Conservation (phyloP, 2,797 vertebrate genomes). For the Dryobates pubescens region DNA sequence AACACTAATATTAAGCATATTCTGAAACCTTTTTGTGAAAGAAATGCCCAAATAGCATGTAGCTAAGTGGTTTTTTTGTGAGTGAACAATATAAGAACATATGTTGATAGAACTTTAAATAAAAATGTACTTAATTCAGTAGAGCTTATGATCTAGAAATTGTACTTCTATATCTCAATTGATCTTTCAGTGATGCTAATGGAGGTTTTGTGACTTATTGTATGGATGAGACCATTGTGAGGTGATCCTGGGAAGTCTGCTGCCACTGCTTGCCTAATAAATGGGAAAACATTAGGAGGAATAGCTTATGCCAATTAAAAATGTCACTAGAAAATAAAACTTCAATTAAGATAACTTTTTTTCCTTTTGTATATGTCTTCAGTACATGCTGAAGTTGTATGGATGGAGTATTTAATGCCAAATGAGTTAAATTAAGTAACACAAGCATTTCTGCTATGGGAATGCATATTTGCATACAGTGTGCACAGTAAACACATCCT, state of each 20-base stretch:
- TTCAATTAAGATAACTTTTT: background rate
- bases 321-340: background rate
- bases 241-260: background rate
- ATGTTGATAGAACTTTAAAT: background rate
- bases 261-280: background rate
- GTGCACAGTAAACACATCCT: background rate
- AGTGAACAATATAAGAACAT: background rate
- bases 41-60: background rate
- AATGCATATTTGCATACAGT: background rate
- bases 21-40: background rate
- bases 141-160: background rate
- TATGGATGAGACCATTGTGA: background rate
- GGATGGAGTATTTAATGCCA: background rate
- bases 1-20: background rate
- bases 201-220: background rate
- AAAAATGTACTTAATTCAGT: background rate
- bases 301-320: background rate
- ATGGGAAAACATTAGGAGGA: background rate
- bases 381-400: background rate
- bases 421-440: background rate
- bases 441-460: background rate
- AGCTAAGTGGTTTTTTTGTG: background rate
- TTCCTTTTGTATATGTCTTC: background rate
- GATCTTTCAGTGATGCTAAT: background rate
- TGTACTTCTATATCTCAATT: background rate